These are phyloP conservation scores for Aphis gossypii DNA, from an alignment of 1,140 invertebrate species.

Conservation along the genomic window DNA sequence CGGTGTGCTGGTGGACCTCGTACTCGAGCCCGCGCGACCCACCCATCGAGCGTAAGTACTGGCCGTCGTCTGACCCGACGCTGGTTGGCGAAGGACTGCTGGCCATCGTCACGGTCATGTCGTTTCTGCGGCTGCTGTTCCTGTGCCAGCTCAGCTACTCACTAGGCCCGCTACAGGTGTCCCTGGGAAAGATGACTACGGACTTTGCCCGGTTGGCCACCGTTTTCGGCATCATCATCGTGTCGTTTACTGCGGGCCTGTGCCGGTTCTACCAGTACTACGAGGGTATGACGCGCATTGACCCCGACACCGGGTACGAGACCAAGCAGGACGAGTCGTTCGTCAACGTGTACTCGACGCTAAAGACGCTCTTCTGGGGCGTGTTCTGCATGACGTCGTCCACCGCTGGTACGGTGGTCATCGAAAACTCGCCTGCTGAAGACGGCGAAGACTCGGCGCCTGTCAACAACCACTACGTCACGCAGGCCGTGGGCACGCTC, in stretches of 20 bases:
- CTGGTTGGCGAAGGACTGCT: constrained; percentile 77
- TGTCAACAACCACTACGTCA: constrained; percentile 67
- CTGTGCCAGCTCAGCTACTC: constrained; percentile 69
- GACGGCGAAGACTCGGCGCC: not conserved
- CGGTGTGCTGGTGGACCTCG: not conserved
- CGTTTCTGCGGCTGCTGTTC: constrained; percentile 69
- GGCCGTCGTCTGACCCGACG: constrained; percentile 75
- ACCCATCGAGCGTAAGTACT: constrained; percentile 64
- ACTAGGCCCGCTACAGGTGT: constrained; percentile 71
- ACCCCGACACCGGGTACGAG: constrained; percentile 66
- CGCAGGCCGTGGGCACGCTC: constrained; percentile 71
- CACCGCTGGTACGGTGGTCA: constrained; percentile 72
- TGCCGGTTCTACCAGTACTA: constrained; percentile 69
- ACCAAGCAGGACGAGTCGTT: constrained; percentile 67
- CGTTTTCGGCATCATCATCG: constrained; percentile 68
- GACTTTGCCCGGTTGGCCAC: constrained; percentile 69
- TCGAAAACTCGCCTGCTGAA: constrained; percentile 63
- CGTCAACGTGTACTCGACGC: constrained; percentile 68
- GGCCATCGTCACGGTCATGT: constrained; percentile 76
- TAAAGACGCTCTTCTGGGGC: constrained; percentile 78
- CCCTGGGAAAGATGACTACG: constrained; percentile 69
- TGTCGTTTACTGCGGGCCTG: constrained; percentile 68
- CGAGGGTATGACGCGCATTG: constrained; percentile 70
- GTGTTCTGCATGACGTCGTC: constrained; percentile 76
- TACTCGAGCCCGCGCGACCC: not conserved